Evolutionary conservation across 2,113 vertebrate species (phyloP).

Genomic region (Procavia capensis): DNA sequence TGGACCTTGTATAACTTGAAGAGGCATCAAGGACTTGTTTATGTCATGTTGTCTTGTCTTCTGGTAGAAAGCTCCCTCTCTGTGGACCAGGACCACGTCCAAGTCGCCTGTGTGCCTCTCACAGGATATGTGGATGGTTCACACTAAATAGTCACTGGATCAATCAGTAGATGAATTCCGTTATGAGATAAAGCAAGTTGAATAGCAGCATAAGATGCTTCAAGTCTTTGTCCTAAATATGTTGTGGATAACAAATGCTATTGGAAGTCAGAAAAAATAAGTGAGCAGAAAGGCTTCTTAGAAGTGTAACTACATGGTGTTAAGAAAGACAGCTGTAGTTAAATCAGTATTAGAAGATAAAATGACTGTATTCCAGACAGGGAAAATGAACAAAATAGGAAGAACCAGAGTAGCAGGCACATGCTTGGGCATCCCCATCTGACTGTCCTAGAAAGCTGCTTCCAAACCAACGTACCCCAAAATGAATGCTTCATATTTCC

Average conservation of each 20-base stretch:
- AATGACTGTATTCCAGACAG: conserved; percentile 31
- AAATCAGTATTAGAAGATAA: not conserved
- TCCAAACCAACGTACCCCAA: not conserved
- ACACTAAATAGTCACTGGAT: not conserved
- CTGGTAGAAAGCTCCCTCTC: not conserved
- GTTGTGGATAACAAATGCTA: not conserved
- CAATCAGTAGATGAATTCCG: not conserved
- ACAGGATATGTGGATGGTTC: not conserved
- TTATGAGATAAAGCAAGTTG: not conserved
- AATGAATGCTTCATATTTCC: not conserved
- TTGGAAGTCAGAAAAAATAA: not conserved
- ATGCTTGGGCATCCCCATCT: not conserved
- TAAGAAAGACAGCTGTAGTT: not conserved
- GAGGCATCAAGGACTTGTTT: not conserved
- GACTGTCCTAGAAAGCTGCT: conserved; percentile 10
- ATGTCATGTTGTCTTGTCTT: not conserved
- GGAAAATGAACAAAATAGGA: not conserved
- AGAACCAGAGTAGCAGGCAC: not conserved
- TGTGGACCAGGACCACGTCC: too few relatives aligned
- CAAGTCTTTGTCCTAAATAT: not conserved
- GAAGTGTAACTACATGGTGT: not conserved
- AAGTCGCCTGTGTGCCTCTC: not conserved
- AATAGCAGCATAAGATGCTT: not conserved
- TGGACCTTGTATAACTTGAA: not conserved
- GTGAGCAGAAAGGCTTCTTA: not conserved